Evolutionary conservation across 2,113 vertebrate genomes (phyloP).

Genomic region (Colinus virginianus): DNA sequence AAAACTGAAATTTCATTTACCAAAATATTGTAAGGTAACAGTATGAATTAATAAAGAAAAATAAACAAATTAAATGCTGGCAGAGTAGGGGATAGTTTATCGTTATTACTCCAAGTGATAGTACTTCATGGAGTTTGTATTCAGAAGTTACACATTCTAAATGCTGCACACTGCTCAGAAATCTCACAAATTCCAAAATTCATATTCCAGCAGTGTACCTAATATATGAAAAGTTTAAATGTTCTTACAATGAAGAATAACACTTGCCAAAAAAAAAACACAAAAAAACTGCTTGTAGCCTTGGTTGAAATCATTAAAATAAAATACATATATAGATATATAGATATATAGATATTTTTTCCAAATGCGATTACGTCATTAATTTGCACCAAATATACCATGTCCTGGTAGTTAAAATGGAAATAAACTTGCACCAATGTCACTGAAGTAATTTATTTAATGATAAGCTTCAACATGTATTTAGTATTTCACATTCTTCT

Average conservation of each 20-base stretch:
- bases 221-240: neutral
- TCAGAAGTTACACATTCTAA: neutral
- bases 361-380: neutral
- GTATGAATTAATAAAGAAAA: neutral
- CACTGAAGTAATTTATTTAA: slow-evolving; percentile 37
- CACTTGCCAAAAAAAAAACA: neutral
- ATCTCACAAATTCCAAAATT: neutral
- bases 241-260: neutral
- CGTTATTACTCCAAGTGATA: neutral
- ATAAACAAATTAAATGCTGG: neutral
- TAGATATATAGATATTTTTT: neutral
- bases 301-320: neutral
- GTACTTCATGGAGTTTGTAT: neutral
- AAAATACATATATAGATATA: neutral
- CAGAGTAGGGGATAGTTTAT: neutral
- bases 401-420: neutral
- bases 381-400: neutral
- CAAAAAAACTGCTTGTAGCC: neutral
- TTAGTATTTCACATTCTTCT: slow-evolving; percentile 31
- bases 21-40: neutral
- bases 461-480: neutral
- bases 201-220: neutral
- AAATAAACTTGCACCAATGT: slow-evolving; percentile 17
- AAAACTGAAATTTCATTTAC: neutral
- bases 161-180: neutral